Conservation (phyloP, 2,888 invertebrate species). For the Coleophora flavipennella region DNA sequence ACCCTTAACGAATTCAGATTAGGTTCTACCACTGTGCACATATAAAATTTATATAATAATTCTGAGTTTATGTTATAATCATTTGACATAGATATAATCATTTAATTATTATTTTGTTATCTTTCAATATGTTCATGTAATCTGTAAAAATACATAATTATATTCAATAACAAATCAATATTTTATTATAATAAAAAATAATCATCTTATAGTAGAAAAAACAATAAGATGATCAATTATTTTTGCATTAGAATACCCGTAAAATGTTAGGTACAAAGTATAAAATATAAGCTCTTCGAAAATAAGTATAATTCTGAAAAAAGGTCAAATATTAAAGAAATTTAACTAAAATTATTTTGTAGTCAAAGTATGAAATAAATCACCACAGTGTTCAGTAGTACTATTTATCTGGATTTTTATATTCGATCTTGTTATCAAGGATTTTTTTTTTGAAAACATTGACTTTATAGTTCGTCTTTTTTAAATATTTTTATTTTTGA, state of each 20-base stretch:
- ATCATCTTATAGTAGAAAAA: slow-evolving; percentile 53
- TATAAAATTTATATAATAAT: too few species aligned
- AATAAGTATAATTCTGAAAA: slow-evolving; percentile 24
- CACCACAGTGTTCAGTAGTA: too few species aligned
- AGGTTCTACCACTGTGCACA: too few species aligned
- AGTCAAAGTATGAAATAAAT: slow-evolving; percentile 14
- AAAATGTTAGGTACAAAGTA: slow-evolving; percentile 43
- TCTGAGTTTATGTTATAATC: too few species aligned
- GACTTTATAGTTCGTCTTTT: too few species aligned
- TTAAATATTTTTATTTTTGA: too few species aligned
- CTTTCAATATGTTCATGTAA: slow-evolving; percentile 62
- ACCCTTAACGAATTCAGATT: too few species aligned
- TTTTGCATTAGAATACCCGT: slow-evolving; percentile 43
- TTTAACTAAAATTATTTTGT: slow-evolving; percentile 7
- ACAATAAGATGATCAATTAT: slow-evolving; percentile 55
- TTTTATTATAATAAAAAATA: slow-evolving; percentile 51
- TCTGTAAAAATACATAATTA: slow-evolving; percentile 68
- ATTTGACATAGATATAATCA: slow-evolving; percentile 50
- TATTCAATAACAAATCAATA: slow-evolving; percentile 59
- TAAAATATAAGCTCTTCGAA: slow-evolving; percentile 56
- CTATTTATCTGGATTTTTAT: too few species aligned
- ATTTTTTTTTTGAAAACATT: too few species aligned
- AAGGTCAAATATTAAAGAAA: slow-evolving; percentile 6
- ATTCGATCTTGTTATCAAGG: too few species aligned
- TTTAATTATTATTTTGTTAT: slow-evolving; percentile 50